Percentiles rank a stretch among this genome's conserved stretches.
Conservation (phyloP, 1,140 invertebrate genomes). For the Littorina saxatilis region DNA sequence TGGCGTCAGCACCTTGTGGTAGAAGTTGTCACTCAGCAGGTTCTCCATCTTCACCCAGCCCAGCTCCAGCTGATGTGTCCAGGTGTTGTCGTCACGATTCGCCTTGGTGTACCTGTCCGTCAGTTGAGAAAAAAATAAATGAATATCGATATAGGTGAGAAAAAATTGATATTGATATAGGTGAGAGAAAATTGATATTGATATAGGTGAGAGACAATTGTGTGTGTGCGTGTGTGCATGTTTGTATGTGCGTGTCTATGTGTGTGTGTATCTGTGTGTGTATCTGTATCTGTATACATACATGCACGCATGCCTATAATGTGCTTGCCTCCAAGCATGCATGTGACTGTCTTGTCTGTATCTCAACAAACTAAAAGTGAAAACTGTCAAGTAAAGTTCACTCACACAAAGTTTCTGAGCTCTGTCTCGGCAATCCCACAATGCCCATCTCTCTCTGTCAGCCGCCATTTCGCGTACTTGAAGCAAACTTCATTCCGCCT, state of each 20-base stretch:
- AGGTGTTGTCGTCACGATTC: constrained; percentile 96
- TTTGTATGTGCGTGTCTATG: no score
- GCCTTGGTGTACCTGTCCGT: constrained; percentile 93
- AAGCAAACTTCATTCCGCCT: constrained; percentile 98
- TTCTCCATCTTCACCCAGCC: constrained; percentile 97
- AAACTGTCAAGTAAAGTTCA: no score
- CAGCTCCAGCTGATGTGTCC: constrained; percentile 97
- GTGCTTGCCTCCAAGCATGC: no score
- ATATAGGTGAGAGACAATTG: no score
- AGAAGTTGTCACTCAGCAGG: constrained; percentile 94
- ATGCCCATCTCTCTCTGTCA: constrained; percentile 98
- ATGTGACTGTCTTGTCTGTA: no score
- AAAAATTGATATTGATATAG: background rate
- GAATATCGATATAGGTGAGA: background rate
- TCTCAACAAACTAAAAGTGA: no score
- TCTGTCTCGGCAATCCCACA: constrained; percentile 97
- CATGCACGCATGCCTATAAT: no score
- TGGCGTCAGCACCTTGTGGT: constrained; percentile 88
- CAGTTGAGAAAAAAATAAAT: constrained; percentile 5
- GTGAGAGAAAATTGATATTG: no score
- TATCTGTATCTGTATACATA: no score
- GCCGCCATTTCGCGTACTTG: constrained; percentile 97
- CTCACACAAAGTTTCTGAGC: constrained; percentile 94
- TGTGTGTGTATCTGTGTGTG: no score
- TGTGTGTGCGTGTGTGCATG: no score